Percentiles rank a stretch among this genome's conserved stretches.
phyloP scores from a whole-genome alignment of 2,113 vertebrate species.

The Craseonycteris thonglongyai region DNA sequence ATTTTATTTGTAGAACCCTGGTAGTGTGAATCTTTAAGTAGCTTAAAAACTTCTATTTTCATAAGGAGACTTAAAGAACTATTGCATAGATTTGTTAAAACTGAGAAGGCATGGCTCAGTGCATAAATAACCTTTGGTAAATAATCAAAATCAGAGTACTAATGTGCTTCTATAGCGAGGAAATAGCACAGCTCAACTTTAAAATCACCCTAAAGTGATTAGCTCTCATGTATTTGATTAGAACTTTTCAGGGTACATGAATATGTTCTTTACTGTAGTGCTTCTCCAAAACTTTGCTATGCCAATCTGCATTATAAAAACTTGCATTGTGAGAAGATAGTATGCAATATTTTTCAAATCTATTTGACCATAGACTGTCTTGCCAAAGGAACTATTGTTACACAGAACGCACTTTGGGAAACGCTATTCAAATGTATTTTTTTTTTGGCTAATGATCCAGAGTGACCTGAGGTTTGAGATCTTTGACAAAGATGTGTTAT shows the following conservation, averaged over 20 bases:
- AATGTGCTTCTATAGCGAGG: background rate
- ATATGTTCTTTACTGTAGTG: background rate
- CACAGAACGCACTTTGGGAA: background rate
- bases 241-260: too few species aligned
- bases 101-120: background rate
- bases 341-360: background rate
- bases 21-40: background rate
- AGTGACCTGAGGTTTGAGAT: background rate
- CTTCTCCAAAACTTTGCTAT: background rate
- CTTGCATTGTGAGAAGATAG: background rate
- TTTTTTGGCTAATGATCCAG: background rate
- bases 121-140: background rate
- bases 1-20: conserved; percentile 32
- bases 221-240: too few species aligned
- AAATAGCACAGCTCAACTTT: background rate
- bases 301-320: background rate
- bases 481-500: background rate
- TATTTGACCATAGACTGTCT: background rate
- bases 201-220: too few species aligned
- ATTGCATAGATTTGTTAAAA: background rate
- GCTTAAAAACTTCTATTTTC: conserved; percentile 7
- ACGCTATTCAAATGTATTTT: background rate
- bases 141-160: background rate
- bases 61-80: background rate
- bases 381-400: background rate